Base-by-base conservation (phyloP, 1,140 invertebrate genomes). In the Carcinoscorpius rotundicauda region DNA sequence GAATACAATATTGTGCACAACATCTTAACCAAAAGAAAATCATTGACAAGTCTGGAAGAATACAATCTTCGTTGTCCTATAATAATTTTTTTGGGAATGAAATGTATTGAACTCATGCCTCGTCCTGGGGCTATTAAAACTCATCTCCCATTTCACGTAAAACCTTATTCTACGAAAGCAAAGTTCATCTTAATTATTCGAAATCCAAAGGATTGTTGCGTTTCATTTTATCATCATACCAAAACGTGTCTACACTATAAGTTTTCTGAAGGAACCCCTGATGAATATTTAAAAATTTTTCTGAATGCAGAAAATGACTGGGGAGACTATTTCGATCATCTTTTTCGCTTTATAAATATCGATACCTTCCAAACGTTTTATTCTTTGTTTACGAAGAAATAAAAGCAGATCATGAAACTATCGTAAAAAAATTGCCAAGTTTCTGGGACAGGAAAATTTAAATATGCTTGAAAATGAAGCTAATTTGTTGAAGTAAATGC, bases 141-240 rank as follows among this genome's bases (percentile, higher is more conserved):
- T 85, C 85, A 48, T 90, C 93, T 93, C 49, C 88, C 1, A 79
- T 89, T 68, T 79, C 82, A 52, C 76, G 91, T 10, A 73, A 90
- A 49, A 86, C n/a, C 87, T 0, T 60, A 56, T 9, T 60, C 49
- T 51, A 48, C 11, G 3, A 65, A 65, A 50, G 58, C 64, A 1
- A 60, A 55, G 6, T 65, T 60, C 51, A 66, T 90, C 6, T 90
- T 89, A 71, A 83, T 91, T 0, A 84, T 86, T 5, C 79, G 91
- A 62, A 89, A 92, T 78, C 89, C 90, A 0, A 89, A 91, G n/a
- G n/a, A n/a, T n/a, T n/a, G n/a, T n/a, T n/a, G n/a, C n/a, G n/a
- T n/a, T n/a, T n/a, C n/a, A n/a, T n/a, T n/a, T n/a, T n/a, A n/a
- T n/a, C n/a, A n/a, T n/a, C n/a, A n/a, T n/a, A n/a, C n/a, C n/a